Conservation (phyloP, 2,888 invertebrate species). For the Epistrophe grossulariae region DNA sequence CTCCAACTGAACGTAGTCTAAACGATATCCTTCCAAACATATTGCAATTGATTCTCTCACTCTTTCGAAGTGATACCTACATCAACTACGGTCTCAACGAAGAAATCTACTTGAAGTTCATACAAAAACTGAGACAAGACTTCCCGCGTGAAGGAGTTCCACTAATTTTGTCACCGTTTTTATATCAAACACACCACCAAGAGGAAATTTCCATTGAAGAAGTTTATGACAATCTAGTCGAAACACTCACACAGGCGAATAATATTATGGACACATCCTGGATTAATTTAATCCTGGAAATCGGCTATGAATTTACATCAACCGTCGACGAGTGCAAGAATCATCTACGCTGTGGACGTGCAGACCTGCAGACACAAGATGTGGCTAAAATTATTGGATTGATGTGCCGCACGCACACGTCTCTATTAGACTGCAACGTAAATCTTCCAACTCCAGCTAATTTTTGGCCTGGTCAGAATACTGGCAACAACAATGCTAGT, state of each 20-base stretch:
- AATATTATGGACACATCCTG: slow-evolving; percentile 90
- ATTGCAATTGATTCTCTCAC: slow-evolving; percentile 91
- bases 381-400: slow-evolving; percentile 94
- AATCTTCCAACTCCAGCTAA: slow-evolving; percentile 88
- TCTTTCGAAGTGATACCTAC: slow-evolving; percentile 85
- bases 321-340: slow-evolving; percentile 94
- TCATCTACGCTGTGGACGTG: slow-evolving; percentile 92
- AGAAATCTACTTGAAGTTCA: slow-evolving; percentile 91
- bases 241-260: slow-evolving; percentile 80
- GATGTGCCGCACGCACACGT: slow-evolving; percentile 92
- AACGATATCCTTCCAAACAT: slow-evolving; percentile 96
- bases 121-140: slow-evolving; percentile 92
- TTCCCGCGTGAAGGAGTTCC: slow-evolving; percentile 95
- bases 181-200: slow-evolving; percentile 85
- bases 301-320: slow-evolving; percentile 94
- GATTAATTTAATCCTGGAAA: slow-evolving; percentile 95
- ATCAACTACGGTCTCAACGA: slow-evolving; percentile 87
- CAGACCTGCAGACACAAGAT: slow-evolving; percentile 91
- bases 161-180: slow-evolving; percentile 93
- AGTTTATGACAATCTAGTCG: slow-evolving; percentile 82
- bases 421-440: slow-evolving; percentile 88
- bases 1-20: slow-evolving; percentile 87
- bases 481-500: slow-evolving; percentile 77
- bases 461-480: slow-evolving; percentile 86
- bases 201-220: slow-evolving; percentile 82